These are phyloP conservation scores for Aphelocoma californica DNA, from an alignment of 2,797 vertebrate genomes.

Conservation along the genomic window DNA sequence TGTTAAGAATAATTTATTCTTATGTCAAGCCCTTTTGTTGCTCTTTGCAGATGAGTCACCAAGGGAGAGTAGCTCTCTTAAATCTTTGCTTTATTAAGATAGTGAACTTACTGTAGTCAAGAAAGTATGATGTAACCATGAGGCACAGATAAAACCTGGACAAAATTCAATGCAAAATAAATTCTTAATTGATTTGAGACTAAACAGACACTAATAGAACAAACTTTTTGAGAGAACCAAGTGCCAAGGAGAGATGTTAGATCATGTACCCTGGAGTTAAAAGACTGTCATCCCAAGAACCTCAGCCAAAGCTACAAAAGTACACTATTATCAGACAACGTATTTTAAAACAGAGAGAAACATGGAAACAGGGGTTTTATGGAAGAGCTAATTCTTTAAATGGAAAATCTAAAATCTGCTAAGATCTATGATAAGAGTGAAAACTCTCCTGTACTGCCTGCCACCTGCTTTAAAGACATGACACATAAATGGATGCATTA, in stretches of 20 bases:
- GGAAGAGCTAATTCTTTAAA: not conserved
- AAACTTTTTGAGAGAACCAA: not conserved
- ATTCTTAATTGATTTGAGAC: not conserved
- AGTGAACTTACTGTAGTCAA: not conserved
- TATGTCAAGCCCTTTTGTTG: not conserved
- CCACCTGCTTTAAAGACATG: not conserved
- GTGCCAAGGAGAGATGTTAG: not conserved
- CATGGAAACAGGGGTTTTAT: not conserved
- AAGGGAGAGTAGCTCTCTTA: not conserved
- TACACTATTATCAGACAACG: not conserved
- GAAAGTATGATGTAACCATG: not conserved
- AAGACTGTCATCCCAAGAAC: not conserved
- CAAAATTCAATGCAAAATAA: conserved; percentile 1
- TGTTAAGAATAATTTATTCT: not conserved
- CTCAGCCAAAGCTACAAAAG: not conserved
- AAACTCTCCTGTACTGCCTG: not conserved
- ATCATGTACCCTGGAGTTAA: not conserved
- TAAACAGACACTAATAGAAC: not conserved
- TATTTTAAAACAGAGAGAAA: not conserved
- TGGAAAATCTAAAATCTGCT: not conserved
- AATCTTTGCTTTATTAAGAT: not conserved
- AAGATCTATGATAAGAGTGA: not conserved
- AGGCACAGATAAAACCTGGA: not conserved
- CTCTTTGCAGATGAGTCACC: conserved; percentile 9
- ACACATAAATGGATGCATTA: not conserved